Percentiles rank a stretch among this genome's conserved stretches.
Conservation (phyloP, 2,113 vertebrate species). For the Pomatostomus ruficeps region DNA sequence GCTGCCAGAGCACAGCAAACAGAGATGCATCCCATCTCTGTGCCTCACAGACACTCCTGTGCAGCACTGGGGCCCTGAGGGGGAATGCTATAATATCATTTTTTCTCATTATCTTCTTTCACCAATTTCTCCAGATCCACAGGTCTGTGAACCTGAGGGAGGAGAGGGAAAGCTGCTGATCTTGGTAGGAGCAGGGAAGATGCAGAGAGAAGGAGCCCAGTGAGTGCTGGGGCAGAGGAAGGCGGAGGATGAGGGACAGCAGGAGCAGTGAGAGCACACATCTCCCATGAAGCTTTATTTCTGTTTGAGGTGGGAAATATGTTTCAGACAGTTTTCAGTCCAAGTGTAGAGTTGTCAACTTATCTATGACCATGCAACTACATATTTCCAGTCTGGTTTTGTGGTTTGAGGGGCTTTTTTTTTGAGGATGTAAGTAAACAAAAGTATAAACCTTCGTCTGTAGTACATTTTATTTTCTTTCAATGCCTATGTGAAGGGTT, state of each 20-base stretch:
- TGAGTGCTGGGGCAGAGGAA: not conserved
- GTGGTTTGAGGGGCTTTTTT: not conserved
- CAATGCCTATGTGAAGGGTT: not conserved
- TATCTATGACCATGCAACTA: not conserved
- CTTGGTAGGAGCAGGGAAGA: rapidly evolving
- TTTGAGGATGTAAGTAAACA: not conserved
- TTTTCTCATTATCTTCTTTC: not conserved
- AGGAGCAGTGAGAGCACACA: not conserved
- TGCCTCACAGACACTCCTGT: not conserved
- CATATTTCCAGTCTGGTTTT: not conserved
- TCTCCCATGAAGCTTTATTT: not conserved
- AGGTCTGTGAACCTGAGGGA: not conserved
- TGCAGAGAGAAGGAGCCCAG: not conserved
- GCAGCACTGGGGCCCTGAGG: not conserved
- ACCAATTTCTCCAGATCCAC: not conserved
- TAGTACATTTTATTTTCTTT: not conserved
- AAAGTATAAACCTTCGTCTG: not conserved
- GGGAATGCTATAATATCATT: not conserved
- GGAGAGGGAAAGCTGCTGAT: not conserved
- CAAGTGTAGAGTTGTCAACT: not conserved
- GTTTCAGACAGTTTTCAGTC: not conserved
- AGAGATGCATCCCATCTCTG: not conserved
- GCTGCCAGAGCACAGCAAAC: not conserved
- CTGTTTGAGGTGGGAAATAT: not conserved
- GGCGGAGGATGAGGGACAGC: not conserved